Base-by-base conservation (phyloP, 2,888 invertebrate species). In the Punctoribates punctum region DNA sequence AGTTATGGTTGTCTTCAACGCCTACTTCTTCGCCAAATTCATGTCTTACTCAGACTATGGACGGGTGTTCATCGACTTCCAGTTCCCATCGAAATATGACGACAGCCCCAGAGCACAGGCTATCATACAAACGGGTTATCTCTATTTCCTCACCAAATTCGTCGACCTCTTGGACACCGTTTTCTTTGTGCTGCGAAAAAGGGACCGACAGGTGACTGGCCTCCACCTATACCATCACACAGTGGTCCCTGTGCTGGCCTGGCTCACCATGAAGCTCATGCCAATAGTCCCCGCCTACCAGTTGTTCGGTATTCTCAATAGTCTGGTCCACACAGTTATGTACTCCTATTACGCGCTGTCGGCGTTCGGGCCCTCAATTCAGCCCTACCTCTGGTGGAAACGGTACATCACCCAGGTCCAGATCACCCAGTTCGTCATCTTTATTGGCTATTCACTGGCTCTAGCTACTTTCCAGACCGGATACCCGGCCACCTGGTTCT, bases 221-320 rank as follows among this genome's bases (percentile, higher is more conserved):
- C 54, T 76, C n/a, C 76, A 76, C 46, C 15, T 76, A 1, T 76
- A 76, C 34, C 76, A 76, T 20, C 76, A 76, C 38, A 73, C 73
- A 11, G 5, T 57, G 17, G 76, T 76, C 9, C 76, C 76, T 1
- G 25, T 76, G 4, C 27, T 76, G 4, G 76, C 73, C 11, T 76
- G 51, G 27, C 2, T 54, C n/a, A 23, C 25, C n/a, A 34, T 76
- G 73, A 73, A 57, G 27, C 1, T 65, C 11, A 54, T 23, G 23
- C 65, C 57, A 27, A 8, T 17, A 0, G 42, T 73, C 9, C 76
- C 76, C 0, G 76, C 29, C 2, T n/a, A 25, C 29, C 29, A 23
- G 23, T 17, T 76, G 34, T 76, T 76, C 23, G 72, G 27, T 1
- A 27, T 76, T 11, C 27, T 76, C 5, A 76, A 76, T 46, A 20